phyloP scores from a whole-genome alignment of 1,140 invertebrate species.

The Gryon sp. region DNA sequence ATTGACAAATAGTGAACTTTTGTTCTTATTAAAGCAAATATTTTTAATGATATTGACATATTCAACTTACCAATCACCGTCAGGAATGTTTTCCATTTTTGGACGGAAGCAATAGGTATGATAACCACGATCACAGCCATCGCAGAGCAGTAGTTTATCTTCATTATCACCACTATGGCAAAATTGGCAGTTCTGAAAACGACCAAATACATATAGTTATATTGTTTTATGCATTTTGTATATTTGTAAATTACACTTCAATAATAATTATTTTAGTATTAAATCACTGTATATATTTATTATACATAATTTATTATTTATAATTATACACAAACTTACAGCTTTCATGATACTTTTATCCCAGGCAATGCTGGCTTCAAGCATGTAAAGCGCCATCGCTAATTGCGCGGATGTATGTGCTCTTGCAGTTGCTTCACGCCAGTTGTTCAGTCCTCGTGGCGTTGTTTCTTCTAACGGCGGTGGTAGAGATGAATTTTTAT shows the following conservation, averaged over 20 bases:
- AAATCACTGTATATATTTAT: too few species aligned
- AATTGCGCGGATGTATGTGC: constrained; percentile 93
- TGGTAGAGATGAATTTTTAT: constrained; percentile 61
- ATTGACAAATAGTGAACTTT: too few species aligned
- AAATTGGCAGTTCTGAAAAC: constrained; percentile 97
- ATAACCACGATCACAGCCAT: constrained; percentile 98
- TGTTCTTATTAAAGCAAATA: too few species aligned
- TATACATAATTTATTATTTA: constrained; percentile 1
- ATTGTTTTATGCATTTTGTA: too few species aligned
- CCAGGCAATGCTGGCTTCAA: constrained; percentile 96
- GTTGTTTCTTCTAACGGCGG: constrained; percentile 75
- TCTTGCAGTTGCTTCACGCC: constrained; percentile 92
- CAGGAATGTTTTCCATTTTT: constrained; percentile 96
- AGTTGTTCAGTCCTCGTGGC: constrained; percentile 87
- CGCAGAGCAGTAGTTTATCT: constrained; percentile 95
- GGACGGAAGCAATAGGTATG: constrained; percentile 99
- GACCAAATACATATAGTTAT: too few species aligned
- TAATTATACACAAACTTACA: constrained; percentile 85
- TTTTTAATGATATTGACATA: too few species aligned
- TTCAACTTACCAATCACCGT: constrained; percentile 87
- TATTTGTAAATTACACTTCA: too few species aligned
- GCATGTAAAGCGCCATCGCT: constrained; percentile 92
- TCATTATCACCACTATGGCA: constrained; percentile 97
- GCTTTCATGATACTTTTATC: constrained; percentile 99
- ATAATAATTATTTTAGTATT: too few species aligned